These are phyloP conservation scores for Drosophila peninsularis DNA, from an alignment of 2,888 invertebrate species.

Conservation along the genomic window DNA sequence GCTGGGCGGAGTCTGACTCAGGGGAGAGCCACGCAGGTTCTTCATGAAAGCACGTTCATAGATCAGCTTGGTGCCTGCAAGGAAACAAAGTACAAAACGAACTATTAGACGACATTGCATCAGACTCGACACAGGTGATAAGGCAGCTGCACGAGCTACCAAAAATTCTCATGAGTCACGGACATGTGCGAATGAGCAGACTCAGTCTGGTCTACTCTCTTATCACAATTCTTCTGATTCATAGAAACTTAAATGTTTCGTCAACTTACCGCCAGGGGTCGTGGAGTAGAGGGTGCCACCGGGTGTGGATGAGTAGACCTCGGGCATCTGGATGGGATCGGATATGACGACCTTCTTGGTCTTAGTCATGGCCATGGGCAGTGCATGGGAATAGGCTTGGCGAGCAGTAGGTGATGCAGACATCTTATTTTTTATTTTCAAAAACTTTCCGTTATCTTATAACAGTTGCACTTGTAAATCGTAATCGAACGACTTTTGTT, in stretches of 20 bases:
- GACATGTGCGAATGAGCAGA: slow-evolving; percentile 86
- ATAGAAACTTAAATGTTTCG: slow-evolving; percentile 18
- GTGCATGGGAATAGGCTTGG: slow-evolving; percentile 89
- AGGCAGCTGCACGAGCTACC: slow-evolving; percentile 45
- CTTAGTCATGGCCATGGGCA: slow-evolving; percentile 90
- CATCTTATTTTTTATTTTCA: slow-evolving; percentile 87
- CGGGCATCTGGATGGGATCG: slow-evolving; percentile 94
- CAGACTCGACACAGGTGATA: slow-evolving; percentile 80
- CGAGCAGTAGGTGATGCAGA: slow-evolving; percentile 93
- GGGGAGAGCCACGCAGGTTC: slow-evolving; percentile 94
- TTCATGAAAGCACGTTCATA: slow-evolving; percentile 95
- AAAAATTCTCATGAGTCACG: slow-evolving; percentile 45
- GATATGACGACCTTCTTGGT: slow-evolving; percentile 91
- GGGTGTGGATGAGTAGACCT: slow-evolving; percentile 95
- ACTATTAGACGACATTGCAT: slow-evolving; percentile 38
- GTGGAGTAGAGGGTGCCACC: slow-evolving; percentile 97
- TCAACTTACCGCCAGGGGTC: slow-evolving; percentile 95
- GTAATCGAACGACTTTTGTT: slow-evolving; percentile 49
- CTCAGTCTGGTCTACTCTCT: slow-evolving; percentile 2
- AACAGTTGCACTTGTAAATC: slow-evolving; percentile 37
- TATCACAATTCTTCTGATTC: slow-evolving; percentile 53
- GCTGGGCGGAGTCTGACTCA: slow-evolving; percentile 95
- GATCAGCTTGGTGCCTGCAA: slow-evolving; percentile 95
- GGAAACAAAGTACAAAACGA: slow-evolving; percentile 53
- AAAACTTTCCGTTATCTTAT: slow-evolving; percentile 35